phyloP scores from a whole-genome alignment of 2,797 vertebrate species.

The Amblyraja radiata region DNA sequence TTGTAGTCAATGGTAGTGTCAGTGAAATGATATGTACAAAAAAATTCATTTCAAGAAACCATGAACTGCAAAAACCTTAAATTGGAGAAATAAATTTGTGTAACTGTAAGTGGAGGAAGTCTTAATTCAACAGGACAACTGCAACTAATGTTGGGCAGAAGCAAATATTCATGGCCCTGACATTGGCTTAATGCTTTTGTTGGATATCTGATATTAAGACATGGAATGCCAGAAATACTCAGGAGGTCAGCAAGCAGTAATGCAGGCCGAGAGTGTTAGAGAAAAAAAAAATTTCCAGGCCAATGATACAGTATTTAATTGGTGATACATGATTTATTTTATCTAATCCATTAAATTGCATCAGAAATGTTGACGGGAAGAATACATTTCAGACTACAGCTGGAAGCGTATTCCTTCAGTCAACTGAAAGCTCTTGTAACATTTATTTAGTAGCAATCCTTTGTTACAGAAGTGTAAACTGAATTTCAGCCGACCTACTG shows the following conservation, averaged over 20 bases:
- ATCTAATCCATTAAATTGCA: not conserved
- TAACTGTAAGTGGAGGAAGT: not conserved
- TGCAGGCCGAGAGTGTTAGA: too few relatives aligned
- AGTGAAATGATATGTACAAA: not conserved
- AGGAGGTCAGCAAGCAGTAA: too few relatives aligned
- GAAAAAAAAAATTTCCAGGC: too few relatives aligned
- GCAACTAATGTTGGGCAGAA: not conserved
- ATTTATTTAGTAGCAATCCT: not conserved
- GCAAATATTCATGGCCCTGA: not conserved
- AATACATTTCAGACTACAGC: not conserved
- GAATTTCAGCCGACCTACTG: not conserved
- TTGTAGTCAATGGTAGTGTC: not conserved
- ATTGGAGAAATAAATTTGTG: not conserved
- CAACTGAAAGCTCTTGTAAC: not conserved
- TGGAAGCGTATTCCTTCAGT: not conserved
- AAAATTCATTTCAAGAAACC: not conserved
- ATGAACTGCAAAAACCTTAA: not conserved
- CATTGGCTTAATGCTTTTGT: not conserved
- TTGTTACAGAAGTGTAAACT: not conserved
- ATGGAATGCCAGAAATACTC: too few relatives aligned
- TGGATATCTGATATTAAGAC: too few relatives aligned
- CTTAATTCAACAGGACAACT: conserved; percentile 8
- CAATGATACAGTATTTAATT: too few relatives aligned
- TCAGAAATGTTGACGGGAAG: not conserved
- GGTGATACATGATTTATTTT: too few relatives aligned